Evolutionary conservation across 2,888 invertebrate genomes (phyloP).

Genomic region (Cephus rjabovi): DNA sequence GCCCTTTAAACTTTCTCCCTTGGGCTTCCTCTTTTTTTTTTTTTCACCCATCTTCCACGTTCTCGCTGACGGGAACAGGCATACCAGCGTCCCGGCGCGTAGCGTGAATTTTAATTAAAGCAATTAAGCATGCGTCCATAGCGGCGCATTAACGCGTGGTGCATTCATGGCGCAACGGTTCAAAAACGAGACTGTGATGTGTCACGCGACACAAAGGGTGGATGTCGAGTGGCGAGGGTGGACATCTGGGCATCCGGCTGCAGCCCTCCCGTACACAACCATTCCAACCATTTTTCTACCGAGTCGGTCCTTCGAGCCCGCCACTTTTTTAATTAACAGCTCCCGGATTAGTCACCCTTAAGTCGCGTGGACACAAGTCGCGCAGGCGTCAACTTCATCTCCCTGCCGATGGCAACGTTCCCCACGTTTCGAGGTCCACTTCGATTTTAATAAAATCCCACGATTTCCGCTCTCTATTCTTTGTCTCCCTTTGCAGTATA

Average conservation of each 20-base stretch:
- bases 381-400: not conserved
- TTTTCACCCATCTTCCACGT: not conserved
- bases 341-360: conserved; percentile 21
- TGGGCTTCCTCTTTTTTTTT: not conserved
- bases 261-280: conserved; percentile 5
- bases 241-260: conserved; percentile 40
- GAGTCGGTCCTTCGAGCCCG: conserved; percentile 15
- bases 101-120: conserved; percentile 63
- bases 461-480: not conserved
- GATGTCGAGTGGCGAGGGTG: conserved; percentile 36
- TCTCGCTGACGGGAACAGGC: not conserved
- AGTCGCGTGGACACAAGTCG: conserved; percentile 11
- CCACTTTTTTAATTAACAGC: conserved; percentile 25
- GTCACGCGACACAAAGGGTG: conserved; percentile 37
- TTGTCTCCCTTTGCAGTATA: not conserved
- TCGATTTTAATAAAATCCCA: not conserved
- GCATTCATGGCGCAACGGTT: conserved; percentile 34
- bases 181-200: conserved; percentile 44
- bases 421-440: not conserved
- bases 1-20: not conserved
- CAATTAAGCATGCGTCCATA: conserved; percentile 49
- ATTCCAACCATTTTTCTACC: conserved; percentile 8
- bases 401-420: not conserved
- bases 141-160: conserved; percentile 22
- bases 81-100: conserved; percentile 24